Evolutionary conservation across 2,888 invertebrate species (phyloP).

Genomic region (Meiosimyza platycephala): DNA sequence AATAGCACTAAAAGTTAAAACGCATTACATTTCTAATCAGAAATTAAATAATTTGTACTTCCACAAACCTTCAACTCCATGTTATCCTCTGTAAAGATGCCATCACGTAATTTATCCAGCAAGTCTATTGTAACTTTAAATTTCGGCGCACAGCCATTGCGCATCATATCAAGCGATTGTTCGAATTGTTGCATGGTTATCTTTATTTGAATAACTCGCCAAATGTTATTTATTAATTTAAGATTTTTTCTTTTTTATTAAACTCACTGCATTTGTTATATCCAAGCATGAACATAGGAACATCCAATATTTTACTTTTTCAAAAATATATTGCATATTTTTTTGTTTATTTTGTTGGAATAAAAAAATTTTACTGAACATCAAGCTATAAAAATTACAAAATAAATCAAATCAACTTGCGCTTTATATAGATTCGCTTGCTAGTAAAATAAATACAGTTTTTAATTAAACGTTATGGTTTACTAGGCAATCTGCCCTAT

Average conservation of each 20-base stretch:
- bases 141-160: constrained; percentile 61
- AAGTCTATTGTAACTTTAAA: constrained; percentile 56
- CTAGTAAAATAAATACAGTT: background rate
- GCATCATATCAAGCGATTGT: constrained; percentile 62
- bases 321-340: background rate
- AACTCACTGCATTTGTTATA: background rate
- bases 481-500: constrained; percentile 4
- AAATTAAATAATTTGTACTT: background rate
- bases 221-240: background rate
- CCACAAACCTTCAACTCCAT: constrained; percentile 57
- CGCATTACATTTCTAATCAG: background rate
- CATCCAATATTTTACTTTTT: background rate
- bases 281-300: background rate
- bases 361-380: background rate
- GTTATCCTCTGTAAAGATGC: constrained; percentile 55
- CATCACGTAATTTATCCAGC: constrained; percentile 57
- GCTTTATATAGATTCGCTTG: constrained; percentile 19
- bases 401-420: background rate
- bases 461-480: constrained; percentile 9
- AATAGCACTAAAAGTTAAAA: constrained; percentile 56
- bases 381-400: constrained; percentile 2
- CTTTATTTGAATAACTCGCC: constrained; percentile 31
- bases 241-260: background rate
- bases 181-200: constrained; percentile 62
- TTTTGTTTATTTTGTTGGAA: background rate